Percentiles rank a stretch among this genome's conserved stretches.
Conservation (phyloP, 2,797 vertebrate species). For the Psittacula derbiana region DNA sequence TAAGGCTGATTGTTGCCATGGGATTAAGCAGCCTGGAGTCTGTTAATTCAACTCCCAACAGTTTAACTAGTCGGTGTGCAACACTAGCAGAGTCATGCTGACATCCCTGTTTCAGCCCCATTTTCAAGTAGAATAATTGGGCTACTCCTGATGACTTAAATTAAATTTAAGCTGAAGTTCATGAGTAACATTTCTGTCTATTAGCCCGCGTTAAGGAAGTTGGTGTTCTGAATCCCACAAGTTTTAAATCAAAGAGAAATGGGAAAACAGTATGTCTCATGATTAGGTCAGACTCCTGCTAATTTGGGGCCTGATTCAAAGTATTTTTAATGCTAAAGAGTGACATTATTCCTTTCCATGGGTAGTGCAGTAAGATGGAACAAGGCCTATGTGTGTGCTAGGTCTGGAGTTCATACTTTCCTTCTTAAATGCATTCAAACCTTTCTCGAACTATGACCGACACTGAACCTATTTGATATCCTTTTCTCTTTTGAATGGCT, state of each 20-base stretch:
- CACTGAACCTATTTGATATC: background rate
- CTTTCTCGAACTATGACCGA: background rate
- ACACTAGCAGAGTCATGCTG: background rate
- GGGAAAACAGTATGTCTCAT: background rate
- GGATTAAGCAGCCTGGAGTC: slow-evolving; percentile 33
- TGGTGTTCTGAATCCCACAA: background rate
- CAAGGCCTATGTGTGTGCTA: background rate
- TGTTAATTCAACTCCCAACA: slow-evolving; percentile 10
- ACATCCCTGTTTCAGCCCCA: background rate
- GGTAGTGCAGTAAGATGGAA: background rate
- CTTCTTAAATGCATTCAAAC: background rate
- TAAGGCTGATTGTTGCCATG: slow-evolving; percentile 45
- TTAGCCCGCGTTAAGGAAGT: background rate
- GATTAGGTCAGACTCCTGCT: background rate
- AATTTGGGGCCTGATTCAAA: background rate
- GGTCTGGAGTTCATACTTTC: background rate
- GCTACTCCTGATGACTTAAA: background rate
- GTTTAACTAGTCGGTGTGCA: slow-evolving; percentile 3
- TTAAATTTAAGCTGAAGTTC: background rate
- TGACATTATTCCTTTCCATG: background rate
- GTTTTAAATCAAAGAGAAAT: background rate
- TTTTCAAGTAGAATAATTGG: background rate
- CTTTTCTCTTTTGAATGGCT: background rate
- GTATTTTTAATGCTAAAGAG: background rate
- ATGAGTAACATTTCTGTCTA: background rate